These are phyloP conservation scores for Zoanthus sociatus DNA, from an alignment of 92 coral and sea anemone genomes.

Conservation along the genomic window DNA sequence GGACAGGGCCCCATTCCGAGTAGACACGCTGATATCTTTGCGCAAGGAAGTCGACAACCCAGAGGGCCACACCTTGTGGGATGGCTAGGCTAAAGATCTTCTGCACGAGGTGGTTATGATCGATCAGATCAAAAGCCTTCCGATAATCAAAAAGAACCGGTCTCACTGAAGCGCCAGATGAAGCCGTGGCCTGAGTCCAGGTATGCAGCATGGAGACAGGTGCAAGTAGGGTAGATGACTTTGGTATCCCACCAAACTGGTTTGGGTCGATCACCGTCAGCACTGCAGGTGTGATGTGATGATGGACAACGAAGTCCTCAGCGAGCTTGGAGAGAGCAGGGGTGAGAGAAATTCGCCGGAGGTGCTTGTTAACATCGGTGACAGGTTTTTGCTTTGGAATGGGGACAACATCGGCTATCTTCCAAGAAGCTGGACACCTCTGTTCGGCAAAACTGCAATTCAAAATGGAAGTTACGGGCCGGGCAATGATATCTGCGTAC, in stretches of 20 bases:
- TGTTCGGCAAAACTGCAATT: conserved; percentile 8
- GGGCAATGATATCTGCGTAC: too few species aligned
- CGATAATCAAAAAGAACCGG: too few species aligned
- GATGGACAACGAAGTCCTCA: too few species aligned
- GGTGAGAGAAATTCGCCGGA: conserved; percentile 6
- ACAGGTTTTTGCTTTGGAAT: too few species aligned
- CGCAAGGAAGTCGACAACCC: neutral
- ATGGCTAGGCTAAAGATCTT: neutral
- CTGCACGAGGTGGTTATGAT: neutral
- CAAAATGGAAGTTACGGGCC: too few species aligned
- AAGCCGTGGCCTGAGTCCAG: neutral
- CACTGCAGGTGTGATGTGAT: neutral
- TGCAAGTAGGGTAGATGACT: neutral
- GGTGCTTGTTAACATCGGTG: neutral
- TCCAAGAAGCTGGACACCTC: neutral
- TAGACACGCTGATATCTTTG: too few species aligned
- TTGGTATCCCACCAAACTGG: too few species aligned
- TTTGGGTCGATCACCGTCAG: neutral
- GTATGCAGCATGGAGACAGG: neutral
- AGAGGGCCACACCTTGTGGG: neutral
- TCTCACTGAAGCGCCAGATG: neutral
- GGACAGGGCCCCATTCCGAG: neutral
- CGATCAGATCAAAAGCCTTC: too few species aligned
- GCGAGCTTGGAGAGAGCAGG: neutral
- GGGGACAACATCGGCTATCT: too few species aligned